These are phyloP conservation scores for Hypercompe scribonia DNA, from an alignment of 2,888 invertebrate genomes.

Conservation along the genomic window DNA sequence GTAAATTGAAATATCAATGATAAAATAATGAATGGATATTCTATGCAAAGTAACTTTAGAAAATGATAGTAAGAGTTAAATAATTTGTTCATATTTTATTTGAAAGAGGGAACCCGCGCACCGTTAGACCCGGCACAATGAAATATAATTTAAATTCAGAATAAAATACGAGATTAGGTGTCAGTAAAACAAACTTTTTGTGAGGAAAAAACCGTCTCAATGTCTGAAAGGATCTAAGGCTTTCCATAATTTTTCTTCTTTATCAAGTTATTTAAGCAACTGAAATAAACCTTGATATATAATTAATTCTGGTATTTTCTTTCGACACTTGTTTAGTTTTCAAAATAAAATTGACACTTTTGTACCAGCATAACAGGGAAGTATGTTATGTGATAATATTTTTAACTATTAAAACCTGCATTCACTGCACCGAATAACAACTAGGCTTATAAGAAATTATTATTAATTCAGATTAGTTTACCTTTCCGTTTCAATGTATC, in stretches of 20 bases:
- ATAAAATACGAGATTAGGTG: neutral
- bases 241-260: slow-evolving; percentile 11
- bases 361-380: too few species aligned
- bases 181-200: neutral
- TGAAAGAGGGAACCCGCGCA: neutral
- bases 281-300: slow-evolving; percentile 5
- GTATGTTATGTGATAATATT: too few species aligned
- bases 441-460: too few species aligned
- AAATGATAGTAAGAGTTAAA: neutral
- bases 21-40: neutral
- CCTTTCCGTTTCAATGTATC: too few species aligned
- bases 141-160: neutral
- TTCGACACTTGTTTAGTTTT: too few species aligned
- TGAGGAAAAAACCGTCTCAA: neutral
- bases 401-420: too few species aligned
- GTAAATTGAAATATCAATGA: slow-evolving; percentile 2
- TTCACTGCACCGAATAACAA: too few species aligned
- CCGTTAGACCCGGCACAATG: neutral
- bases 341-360: too few species aligned
- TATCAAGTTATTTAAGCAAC: neutral
- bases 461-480: too few species aligned
- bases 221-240: slow-evolving; percentile 3
- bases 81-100: neutral
- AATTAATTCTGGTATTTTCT: too few species aligned
- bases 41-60: neutral